Evolutionary conservation across 1,140 invertebrate genomes (phyloP), one percentile per base, ranked within the genome.

Genomic region (Scaptomyza graminum): DNA sequence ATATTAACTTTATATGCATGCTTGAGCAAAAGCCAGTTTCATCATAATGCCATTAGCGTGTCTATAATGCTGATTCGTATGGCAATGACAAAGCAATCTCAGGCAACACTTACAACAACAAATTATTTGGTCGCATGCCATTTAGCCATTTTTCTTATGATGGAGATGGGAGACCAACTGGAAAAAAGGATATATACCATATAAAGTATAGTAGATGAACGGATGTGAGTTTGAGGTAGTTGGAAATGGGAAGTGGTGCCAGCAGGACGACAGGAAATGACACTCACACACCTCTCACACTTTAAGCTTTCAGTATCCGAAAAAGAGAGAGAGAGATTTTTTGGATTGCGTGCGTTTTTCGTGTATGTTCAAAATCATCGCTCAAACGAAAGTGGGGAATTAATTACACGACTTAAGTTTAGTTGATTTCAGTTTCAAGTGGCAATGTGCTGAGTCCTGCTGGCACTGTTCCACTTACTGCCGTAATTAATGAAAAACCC

Each of bases 301-400:
- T 39, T 8, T 22, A 22, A 37, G 34, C 31, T 39, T n/a, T 39
- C 37, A n/a, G 37, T 37, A 9, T 37, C 34, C n/a, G n/a, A n/a
- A n/a, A 41, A n/a, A 9, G 31, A 34, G 31, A 34, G 31, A 34
- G 31, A 34, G 31, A 34, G 31, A 52, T 47, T 63, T 31, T 59
- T 64, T 67, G 70, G 66, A 69, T 85, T 79, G 83, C 83, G 79
- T 88, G 83, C 62, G 68, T 39, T 59, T 50, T 68, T 55, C 54
- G 63, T 60, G 79, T 88, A 79, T n/a, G n/a, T 87, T 87, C 82
- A 87, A 88, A 82, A 80, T 83, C 82, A 82, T 88, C 78, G 83
- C 83, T 88, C 71, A 79, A 78, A 64, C 83, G 79, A 87, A 87
- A 88, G 79, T 83, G 83, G 88, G 83, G 88, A 88, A 87, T 87